These are phyloP conservation scores for Notechis scutatus DNA, from an alignment of 2,113 vertebrate genomes.

Conservation along the genomic window DNA sequence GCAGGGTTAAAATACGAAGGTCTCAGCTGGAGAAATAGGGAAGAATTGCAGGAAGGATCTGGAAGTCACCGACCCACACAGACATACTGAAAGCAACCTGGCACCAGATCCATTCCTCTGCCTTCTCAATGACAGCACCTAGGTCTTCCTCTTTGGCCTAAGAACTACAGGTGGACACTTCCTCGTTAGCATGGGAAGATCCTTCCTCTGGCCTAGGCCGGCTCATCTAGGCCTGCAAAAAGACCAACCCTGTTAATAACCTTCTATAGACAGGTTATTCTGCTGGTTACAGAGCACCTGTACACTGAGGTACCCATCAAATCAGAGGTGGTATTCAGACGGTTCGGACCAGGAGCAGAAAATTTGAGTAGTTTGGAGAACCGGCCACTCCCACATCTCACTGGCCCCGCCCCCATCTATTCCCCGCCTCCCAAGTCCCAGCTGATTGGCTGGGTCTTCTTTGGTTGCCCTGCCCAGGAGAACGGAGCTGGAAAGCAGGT, in stretches of 20 bases:
- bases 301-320: background rate
- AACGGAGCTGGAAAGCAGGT: too few species aligned
- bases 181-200: background rate
- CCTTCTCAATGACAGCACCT: background rate
- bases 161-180: background rate
- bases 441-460: too few species aligned
- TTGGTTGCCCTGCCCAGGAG: too few species aligned
- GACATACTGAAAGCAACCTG: background rate
- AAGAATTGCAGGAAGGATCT: background rate
- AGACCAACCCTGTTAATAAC: background rate
- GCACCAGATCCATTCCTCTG: background rate
- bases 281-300: background rate
- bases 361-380: too few species aligned
- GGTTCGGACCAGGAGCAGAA: too few species aligned
- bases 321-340: background rate
- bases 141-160: background rate
- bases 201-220: background rate
- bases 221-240: background rate
- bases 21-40: background rate
- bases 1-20: background rate
- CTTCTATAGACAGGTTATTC: background rate
- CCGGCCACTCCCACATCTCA: too few species aligned
- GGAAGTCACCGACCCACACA: background rate
- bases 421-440: too few species aligned
- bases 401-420: too few species aligned